Base-by-base conservation (phyloP, 2,888 invertebrate genomes). In the Odontocerum albicorne region DNA sequence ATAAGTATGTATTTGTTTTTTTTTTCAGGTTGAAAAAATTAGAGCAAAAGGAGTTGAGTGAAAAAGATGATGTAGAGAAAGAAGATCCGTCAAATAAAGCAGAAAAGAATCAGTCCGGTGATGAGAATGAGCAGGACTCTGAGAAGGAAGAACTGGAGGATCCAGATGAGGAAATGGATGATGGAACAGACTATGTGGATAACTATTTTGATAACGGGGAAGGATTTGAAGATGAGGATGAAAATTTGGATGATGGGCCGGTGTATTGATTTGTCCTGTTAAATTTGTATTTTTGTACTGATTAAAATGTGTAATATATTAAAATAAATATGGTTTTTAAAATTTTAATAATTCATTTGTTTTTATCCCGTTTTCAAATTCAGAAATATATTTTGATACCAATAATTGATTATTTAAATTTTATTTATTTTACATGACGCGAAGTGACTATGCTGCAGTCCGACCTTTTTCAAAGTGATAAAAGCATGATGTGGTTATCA, bases 181-280 rank as follows among this genome's bases (percentile, higher is more conserved):
- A 91, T 66, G 92, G 92, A 15, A 92, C 91, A 16, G 92, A 92
- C 69, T 92, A 92, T 67, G 88, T 87, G 0, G 89, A 90, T 64
- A 91, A 87, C 67, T 92, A 91, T 68, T 92, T 92, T 70, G 92
- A 92, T 68, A 91, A 92, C 70, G 92, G 92, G 1, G 92, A 92
- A 72, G 85, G 83, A 21, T 91, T 88, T 68, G 91, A 91, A 67
- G 91, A 92, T 57, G 92, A 92, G 64, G 92, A 92, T 66, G 92
- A 92, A 64, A 89, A 88, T 68, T 72, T 89, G 59, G 91, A 91
- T 68, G 91, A 91, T 74, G 91, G 90, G 10, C 89, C 91, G 42
- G 82, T 88, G 55, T 91, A 89, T 72, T 87, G 70, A 77, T 27
- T 53, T 33, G 51, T 47, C 49, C 39, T 38, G 12, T 10, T 35